Evolutionary conservation across 2,888 invertebrate genomes (phyloP).

Genomic region (Schizotus pectinicornis): DNA sequence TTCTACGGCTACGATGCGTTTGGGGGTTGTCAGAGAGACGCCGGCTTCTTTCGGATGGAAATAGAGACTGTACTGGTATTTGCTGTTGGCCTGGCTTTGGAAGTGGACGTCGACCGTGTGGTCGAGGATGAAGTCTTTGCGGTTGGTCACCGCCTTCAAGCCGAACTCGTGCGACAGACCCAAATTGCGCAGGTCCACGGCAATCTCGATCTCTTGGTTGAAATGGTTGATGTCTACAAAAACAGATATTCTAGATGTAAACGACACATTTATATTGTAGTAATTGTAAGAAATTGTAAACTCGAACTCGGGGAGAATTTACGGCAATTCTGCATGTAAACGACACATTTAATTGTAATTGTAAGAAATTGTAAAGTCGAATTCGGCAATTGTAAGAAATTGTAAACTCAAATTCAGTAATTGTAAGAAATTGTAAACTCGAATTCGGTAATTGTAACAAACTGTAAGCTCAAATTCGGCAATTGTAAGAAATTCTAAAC

Average conservation of each 20-base stretch:
- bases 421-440: too few relatives aligned
- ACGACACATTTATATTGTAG: too few relatives aligned
- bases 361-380: too few relatives aligned
- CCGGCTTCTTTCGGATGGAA: constrained; percentile 69
- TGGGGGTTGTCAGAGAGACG: constrained; percentile 71
- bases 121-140: constrained; percentile 66
- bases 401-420: too few relatives aligned
- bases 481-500: too few relatives aligned
- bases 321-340: too few relatives aligned
- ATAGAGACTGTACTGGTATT: constrained; percentile 74
- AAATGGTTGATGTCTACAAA: constrained; percentile 61
- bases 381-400: too few relatives aligned
- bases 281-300: too few relatives aligned
- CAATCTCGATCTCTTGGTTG: constrained; percentile 69
- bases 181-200: constrained; percentile 75
- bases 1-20: constrained; percentile 71
- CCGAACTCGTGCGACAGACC: constrained; percentile 79
- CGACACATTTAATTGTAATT: too few relatives aligned
- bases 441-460: too few relatives aligned
- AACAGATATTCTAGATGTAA: constrained; percentile 18
- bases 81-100: constrained; percentile 70
- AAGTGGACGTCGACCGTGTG: constrained; percentile 76
- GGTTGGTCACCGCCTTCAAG: constrained; percentile 68
- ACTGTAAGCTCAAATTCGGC: too few relatives aligned
- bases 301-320: too few relatives aligned